Conservation (phyloP, 2,888 invertebrate species). For the Troilus luridus region DNA sequence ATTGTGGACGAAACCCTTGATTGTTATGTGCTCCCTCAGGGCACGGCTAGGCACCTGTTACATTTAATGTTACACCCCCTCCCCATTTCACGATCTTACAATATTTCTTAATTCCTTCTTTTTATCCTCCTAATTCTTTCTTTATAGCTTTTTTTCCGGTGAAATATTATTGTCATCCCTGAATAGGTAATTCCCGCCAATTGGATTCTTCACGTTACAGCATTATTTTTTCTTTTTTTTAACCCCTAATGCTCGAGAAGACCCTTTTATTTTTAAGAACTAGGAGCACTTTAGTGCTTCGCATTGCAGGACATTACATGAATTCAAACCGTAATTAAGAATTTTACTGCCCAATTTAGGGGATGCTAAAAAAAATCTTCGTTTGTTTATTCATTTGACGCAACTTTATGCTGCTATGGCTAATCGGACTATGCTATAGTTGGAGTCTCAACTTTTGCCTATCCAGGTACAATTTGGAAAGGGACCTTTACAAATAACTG, state of each 20-base stretch:
- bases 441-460: too few species aligned
- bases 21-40: slow-evolving; percentile 54
- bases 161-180: slow-evolving; percentile 42
- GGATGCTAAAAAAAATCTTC: background rate
- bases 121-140: slow-evolving; percentile 28
- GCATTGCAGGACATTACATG: background rate
- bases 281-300: background rate
- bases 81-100: background rate
- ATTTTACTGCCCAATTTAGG: background rate
- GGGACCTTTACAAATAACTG: too few species aligned
- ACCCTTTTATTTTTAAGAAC: background rate
- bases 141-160: background rate
- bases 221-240: background rate
- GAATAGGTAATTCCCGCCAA: slow-evolving; percentile 19
- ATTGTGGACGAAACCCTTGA: slow-evolving; percentile 43
- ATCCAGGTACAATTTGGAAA: too few species aligned
- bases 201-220: slow-evolving; percentile 8
- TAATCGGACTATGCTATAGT: too few species aligned
- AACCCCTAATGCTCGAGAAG: background rate
- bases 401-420: too few species aligned
- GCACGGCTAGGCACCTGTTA: slow-evolving; percentile 26
- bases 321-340: background rate
- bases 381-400: too few species aligned
- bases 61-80: background rate
- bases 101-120: slow-evolving; percentile 30